Percentiles rank a stretch among this genome's conserved stretches.
Conservation (phyloP, 2,888 invertebrate species). For the Melipona bicolor region DNA sequence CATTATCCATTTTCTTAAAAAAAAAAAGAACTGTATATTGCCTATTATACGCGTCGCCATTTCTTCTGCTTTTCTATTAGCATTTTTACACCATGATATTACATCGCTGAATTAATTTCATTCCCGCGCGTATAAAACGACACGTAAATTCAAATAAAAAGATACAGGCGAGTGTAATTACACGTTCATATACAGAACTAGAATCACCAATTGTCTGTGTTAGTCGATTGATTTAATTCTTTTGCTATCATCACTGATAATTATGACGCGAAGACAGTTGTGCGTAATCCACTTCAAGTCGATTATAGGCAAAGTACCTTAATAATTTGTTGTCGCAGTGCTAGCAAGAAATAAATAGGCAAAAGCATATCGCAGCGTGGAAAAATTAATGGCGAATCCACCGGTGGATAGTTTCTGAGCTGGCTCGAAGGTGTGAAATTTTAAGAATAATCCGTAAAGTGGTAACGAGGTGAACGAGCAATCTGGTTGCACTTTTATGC, state of each 20-base stretch:
- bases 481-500: slow-evolving; percentile 74
- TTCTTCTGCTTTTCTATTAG: not conserved
- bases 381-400: slow-evolving; percentile 24
- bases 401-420: not conserved
- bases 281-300: not conserved
- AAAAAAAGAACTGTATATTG: not conserved
- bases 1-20: slow-evolving; percentile 42
- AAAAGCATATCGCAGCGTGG: not conserved
- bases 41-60: not conserved
- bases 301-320: not conserved
- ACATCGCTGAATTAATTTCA: not conserved
- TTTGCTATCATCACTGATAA: not conserved
- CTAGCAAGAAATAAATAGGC: not conserved
- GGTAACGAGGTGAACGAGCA: slow-evolving; percentile 69
- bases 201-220: not conserved
- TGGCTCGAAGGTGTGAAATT: slow-evolving; percentile 56
- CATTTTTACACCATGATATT: not conserved
- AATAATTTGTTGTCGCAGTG: not conserved
- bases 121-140: not conserved
- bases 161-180: not conserved
- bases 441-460: slow-evolving; percentile 66
- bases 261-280: not conserved
- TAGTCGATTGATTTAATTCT: no score
- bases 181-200: not conserved
- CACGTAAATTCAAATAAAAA: not conserved